phyloP scores from a whole-genome alignment of 2,888 invertebrate genomes.

The Brachyopa scutellaris region DNA sequence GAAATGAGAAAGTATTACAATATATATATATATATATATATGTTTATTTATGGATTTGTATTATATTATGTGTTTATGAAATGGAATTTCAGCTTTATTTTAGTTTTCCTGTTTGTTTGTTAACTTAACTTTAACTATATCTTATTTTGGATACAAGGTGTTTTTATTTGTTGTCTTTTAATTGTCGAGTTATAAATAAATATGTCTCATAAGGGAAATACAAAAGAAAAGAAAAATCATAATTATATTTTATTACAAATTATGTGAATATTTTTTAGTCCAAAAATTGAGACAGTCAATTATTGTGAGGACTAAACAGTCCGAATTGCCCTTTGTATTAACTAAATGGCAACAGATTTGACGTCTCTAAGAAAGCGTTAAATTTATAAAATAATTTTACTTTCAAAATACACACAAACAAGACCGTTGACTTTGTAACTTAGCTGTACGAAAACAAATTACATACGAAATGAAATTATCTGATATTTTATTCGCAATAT shows the following conservation, averaged over 20 bases:
- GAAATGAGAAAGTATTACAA: conserved; percentile 69
- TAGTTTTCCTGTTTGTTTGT: conserved; percentile 40
- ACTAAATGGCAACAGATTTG: not conserved
- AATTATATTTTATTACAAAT: conserved; percentile 34
- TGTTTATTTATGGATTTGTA: conserved; percentile 70
- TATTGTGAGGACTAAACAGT: not conserved
- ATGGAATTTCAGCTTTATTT: conserved; percentile 47
- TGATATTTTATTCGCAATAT: conserved; percentile 62
- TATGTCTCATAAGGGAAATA: conserved; percentile 36
- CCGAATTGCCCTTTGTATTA: not conserved
- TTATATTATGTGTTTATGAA: conserved; percentile 60
- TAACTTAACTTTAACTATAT: conserved; percentile 45
- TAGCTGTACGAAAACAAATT: conserved; percentile 34
- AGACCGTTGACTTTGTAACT: conserved; percentile 31
- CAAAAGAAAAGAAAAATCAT: not conserved
- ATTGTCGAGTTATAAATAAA: conserved; percentile 40
- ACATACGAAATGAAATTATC: conserved; percentile 39
- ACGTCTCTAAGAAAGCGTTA: not conserved
- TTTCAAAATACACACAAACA: conserved; percentile 25
- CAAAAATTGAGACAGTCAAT: not conserved
- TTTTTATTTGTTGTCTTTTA: conserved; percentile 36
- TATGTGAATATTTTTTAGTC: conserved; percentile 20
- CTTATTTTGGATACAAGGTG: conserved; percentile 38
- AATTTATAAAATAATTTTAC: conserved; percentile 12
- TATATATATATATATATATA: conserved; percentile 57